Conservation (phyloP, 30 jellyfish, hydroid and myxozoan genomes). For the Aurelia aurita region DNA sequence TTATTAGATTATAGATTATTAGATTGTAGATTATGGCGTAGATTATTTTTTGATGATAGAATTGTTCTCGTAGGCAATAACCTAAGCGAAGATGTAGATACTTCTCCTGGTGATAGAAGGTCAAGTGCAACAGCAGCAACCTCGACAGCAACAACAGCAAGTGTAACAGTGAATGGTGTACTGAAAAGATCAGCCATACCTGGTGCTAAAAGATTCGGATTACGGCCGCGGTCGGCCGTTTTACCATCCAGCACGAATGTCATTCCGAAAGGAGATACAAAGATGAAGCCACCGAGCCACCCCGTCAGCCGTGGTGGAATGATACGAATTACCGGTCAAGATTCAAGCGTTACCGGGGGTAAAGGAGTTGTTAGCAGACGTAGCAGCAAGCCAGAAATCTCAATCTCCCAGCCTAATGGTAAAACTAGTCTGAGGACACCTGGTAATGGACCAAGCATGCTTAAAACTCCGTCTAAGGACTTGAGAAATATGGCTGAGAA, state of each 20-base stretch:
- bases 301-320: background rate
- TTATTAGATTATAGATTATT: too few relatives aligned
- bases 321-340: background rate
- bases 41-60: too few relatives aligned
- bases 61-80: background rate
- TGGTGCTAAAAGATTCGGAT: slow-evolving; percentile 29
- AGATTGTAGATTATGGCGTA: too few relatives aligned
- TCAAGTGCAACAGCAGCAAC: background rate
- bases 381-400: slow-evolving; percentile 1
- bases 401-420: slow-evolving; percentile 16
- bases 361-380: slow-evolving; percentile 27
- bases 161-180: background rate
- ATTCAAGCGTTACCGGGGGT: background rate
- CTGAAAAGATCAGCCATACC: background rate
- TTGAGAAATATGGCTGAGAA: slow-evolving; percentile 57
- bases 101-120: too few relatives aligned
- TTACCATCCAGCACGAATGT: slow-evolving; percentile 9
- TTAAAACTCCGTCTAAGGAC: slow-evolving; percentile 53
- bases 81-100: too few relatives aligned
- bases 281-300: slow-evolving; percentile 47
- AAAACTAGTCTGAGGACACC: slow-evolving; percentile 7
- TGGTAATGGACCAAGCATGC: slow-evolving; percentile 1
- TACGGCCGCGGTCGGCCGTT: slow-evolving; percentile 38
- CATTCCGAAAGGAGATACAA: slow-evolving; percentile 22
- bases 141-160: slow-evolving; percentile 9